Evolutionary conservation across 2,888 invertebrate genomes (phyloP).

Genomic region (Cataglyphis rosenhaueri): DNA sequence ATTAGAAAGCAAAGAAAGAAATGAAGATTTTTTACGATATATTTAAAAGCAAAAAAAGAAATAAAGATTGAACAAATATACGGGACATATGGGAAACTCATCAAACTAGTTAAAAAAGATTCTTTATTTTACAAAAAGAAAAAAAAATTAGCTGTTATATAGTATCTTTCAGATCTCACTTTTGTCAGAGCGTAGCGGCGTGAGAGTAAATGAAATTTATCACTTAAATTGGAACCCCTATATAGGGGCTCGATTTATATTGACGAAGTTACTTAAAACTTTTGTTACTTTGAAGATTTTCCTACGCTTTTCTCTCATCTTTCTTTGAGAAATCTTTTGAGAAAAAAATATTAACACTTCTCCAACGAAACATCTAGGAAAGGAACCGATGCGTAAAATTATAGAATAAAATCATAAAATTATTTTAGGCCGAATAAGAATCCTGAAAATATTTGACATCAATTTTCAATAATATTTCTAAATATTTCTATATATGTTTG

Average conservation of each 20-base stretch:
- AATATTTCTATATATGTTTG: not conserved
- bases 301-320: not conserved
- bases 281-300: not conserved
- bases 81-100: not conserved
- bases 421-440: not conserved
- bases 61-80: slow-evolving; percentile 8
- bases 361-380: not conserved
- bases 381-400: slow-evolving; percentile 8
- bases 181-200: not conserved
- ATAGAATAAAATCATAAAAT: not conserved
- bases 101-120: slow-evolving; percentile 52
- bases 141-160: slow-evolving; percentile 16
- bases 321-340: not conserved
- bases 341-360: not conserved
- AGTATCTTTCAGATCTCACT: slow-evolving; percentile 19
- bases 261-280: slow-evolving; percentile 9
- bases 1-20: not conserved
- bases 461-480: not conserved
- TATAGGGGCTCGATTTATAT: not conserved
- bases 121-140: slow-evolving; percentile 25
- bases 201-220: slow-evolving; percentile 5
- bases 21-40: not conserved
- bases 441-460: not conserved
- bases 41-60: not conserved
- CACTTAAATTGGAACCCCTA: not conserved